Evolutionary conservation across 2,113 vertebrate species (phyloP).

Genomic region (Rhagologus leucostigma): DNA sequence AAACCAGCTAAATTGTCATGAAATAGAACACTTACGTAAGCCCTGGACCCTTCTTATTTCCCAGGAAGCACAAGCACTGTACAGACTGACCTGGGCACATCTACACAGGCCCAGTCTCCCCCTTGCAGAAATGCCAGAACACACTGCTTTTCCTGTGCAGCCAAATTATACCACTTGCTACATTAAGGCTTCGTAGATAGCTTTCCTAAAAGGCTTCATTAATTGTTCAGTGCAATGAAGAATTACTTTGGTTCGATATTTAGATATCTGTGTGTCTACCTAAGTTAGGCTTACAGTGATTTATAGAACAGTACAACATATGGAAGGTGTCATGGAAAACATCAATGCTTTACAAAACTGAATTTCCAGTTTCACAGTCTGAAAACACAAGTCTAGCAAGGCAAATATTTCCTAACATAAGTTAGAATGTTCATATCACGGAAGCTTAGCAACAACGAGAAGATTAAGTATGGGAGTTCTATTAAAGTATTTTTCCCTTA

Average conservation of each 20-base stretch:
- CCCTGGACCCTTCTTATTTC: neutral
- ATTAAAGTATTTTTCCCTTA: constrained; percentile 6
- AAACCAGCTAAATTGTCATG: constrained; percentile 36
- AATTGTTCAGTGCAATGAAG: neutral
- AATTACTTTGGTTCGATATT: neutral
- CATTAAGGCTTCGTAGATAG: neutral
- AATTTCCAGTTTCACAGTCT: neutral
- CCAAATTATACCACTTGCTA: neutral
- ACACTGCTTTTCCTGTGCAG: neutral
- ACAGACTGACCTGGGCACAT: neutral
- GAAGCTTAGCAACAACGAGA: constrained; percentile 20
- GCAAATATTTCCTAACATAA: neutral
- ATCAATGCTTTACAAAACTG: neutral
- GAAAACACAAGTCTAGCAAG: neutral
- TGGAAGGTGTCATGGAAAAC: neutral
- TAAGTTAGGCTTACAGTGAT: neutral
- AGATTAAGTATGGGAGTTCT: constrained; percentile 20
- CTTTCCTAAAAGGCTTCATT: neutral
- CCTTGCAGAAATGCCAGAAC: neutral
- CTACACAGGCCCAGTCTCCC: neutral
- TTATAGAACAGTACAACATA: accelerated
- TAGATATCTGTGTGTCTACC: neutral
- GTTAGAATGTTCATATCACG: neutral
- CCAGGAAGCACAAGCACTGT: neutral
- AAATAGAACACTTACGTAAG: neutral